Evolutionary conservation across 2,113 vertebrate genomes (phyloP).

Genomic region (Grammomys surdaster): DNA sequence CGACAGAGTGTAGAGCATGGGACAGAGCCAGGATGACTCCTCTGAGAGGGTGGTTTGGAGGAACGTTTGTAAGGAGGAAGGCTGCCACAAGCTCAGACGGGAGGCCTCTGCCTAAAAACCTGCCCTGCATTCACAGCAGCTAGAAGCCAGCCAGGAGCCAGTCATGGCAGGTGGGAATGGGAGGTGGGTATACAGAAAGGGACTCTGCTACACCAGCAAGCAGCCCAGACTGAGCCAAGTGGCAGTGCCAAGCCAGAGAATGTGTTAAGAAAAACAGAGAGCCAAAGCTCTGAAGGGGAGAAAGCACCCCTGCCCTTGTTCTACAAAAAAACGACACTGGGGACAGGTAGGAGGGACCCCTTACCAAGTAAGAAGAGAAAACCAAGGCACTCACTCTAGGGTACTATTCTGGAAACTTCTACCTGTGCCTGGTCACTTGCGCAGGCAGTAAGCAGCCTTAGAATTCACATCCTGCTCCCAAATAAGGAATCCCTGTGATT

Average conservation of each 20-base stretch:
- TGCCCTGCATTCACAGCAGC: too few species aligned
- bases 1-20: fast-evolving
- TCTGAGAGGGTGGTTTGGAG: too few species aligned
- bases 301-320: background rate
- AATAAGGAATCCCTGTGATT: background rate
- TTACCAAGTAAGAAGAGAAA: background rate
- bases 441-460: background rate
- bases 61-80: background rate
- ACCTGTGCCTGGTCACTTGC: background rate
- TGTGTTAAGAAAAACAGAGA: too few species aligned
- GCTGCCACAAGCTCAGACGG: fast-evolving
- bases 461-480: background rate
- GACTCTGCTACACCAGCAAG: background rate
- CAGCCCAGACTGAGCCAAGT: background rate
- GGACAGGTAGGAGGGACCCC: background rate
- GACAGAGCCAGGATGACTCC: background rate
- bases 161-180: background rate
- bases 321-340: background rate
- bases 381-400: background rate
- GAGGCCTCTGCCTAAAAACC: background rate
- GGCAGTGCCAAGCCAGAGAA: background rate
- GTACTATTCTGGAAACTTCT: background rate
- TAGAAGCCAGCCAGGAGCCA: background rate
- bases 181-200: background rate
- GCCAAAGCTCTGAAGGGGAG: background rate